These are phyloP conservation scores for Phyllostomus discolor DNA, from an alignment of 2,113 vertebrate species.

Conservation along the genomic window DNA sequence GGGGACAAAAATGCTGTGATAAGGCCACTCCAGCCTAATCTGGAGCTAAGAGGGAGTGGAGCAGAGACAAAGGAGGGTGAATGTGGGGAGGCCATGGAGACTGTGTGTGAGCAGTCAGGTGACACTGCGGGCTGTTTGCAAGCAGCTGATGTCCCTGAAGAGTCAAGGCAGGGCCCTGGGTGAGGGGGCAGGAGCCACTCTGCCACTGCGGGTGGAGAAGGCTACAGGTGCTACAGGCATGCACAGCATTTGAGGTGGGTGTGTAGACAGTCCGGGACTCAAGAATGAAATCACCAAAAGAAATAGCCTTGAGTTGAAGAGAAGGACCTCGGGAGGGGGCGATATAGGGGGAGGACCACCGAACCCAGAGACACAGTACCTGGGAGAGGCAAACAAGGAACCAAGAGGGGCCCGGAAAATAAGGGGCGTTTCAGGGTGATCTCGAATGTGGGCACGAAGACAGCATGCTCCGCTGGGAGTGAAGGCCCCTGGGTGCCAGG, in stretches of 20 bases:
- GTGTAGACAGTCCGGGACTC: background rate
- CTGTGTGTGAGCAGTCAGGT: background rate
- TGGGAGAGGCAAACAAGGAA: background rate
- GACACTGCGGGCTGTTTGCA: no score
- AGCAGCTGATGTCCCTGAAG: background rate
- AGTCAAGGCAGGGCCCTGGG: background rate
- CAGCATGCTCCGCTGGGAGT: fast-evolving
- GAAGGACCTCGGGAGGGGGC: background rate
- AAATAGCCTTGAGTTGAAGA: background rate
- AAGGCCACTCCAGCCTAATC: background rate
- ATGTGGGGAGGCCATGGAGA: background rate
- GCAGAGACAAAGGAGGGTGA: background rate
- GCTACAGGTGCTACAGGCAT: fast-evolving
- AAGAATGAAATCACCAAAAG: background rate
- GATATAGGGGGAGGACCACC: background rate
- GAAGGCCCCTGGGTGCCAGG: background rate
- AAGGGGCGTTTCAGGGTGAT: background rate
- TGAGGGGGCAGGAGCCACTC: background rate
- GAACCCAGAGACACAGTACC: background rate
- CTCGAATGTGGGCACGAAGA: background rate
- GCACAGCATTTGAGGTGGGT: background rate
- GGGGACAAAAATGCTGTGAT: background rate
- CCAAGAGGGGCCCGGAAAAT: background rate
- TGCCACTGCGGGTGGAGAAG: background rate
- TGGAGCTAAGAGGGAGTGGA: background rate